These are phyloP conservation scores for Halyomorpha halys DNA, from an alignment of 1,140 invertebrate species.

Conservation along the genomic window DNA sequence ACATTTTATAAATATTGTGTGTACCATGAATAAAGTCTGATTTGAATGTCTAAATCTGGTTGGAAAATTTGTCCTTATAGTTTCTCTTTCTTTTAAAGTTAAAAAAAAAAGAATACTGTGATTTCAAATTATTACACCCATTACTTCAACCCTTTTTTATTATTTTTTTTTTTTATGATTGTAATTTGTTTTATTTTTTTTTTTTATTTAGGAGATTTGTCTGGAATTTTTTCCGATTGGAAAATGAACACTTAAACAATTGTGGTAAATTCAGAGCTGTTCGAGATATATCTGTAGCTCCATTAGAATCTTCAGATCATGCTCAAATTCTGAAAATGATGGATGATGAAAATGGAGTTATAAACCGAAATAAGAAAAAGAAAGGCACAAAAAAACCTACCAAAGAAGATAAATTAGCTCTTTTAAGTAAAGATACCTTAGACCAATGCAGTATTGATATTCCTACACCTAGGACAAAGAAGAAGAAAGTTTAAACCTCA, in stretches of 20 bases:
- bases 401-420: conserved; percentile 29
- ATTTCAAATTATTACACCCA: too few species aligned
- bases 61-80: too few species aligned
- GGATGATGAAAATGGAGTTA: conserved; percentile 83
- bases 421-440: background rate
- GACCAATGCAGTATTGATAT: conserved; percentile 11
- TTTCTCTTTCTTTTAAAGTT: too few species aligned
- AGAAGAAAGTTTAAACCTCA: too few species aligned
- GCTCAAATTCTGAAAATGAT: conserved; percentile 86
- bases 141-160: too few species aligned
- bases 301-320: conserved; percentile 74
- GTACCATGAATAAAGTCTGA: too few species aligned
- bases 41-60: too few species aligned
- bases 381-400: conserved; percentile 26
- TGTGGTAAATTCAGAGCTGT: conserved; percentile 89
- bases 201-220: conserved; percentile 54
- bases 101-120: too few species aligned
- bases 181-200: background rate
- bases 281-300: conserved; percentile 78
- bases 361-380: conserved; percentile 47
- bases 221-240: conserved; percentile 88
- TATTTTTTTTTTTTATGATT: too few species aligned
- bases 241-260: conserved; percentile 91
- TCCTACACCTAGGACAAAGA: background rate
- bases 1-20: too few species aligned